Conservation (phyloP, 2,888 invertebrate species). For the Galeruca laticollis region DNA sequence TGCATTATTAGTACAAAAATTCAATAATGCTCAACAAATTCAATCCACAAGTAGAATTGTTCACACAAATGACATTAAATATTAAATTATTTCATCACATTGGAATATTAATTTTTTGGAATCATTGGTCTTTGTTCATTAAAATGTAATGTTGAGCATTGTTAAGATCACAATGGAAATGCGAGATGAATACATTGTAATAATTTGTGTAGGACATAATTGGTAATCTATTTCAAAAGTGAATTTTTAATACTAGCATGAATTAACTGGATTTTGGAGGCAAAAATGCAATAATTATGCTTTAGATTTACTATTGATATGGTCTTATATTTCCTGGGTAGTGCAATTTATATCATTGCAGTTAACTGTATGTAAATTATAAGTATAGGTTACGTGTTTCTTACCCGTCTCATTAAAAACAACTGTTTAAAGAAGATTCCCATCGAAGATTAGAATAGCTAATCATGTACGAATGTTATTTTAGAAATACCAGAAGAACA, state of each 20-base stretch:
- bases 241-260: background rate
- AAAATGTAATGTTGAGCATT: background rate
- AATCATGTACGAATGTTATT: no score
- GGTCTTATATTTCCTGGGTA: no score
- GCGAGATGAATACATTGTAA: background rate
- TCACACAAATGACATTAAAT: background rate
- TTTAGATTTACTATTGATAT: no score
- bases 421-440: no score
- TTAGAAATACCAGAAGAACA: no score
- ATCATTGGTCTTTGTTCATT: background rate
- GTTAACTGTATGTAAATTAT: no score
- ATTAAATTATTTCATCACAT: background rate
- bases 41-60: background rate
- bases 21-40: background rate
- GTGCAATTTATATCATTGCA: no score
- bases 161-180: background rate
- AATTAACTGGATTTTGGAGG: background rate
- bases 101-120: background rate
- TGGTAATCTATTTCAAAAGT: background rate
- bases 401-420: no score
- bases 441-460: no score
- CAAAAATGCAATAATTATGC: no score
- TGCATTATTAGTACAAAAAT: constrained; percentile 1
- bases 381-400: no score
- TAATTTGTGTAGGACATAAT: background rate